phyloP scores from a whole-genome alignment of 1,140 invertebrate genomes.

The Drosophila sechellia region DNA sequence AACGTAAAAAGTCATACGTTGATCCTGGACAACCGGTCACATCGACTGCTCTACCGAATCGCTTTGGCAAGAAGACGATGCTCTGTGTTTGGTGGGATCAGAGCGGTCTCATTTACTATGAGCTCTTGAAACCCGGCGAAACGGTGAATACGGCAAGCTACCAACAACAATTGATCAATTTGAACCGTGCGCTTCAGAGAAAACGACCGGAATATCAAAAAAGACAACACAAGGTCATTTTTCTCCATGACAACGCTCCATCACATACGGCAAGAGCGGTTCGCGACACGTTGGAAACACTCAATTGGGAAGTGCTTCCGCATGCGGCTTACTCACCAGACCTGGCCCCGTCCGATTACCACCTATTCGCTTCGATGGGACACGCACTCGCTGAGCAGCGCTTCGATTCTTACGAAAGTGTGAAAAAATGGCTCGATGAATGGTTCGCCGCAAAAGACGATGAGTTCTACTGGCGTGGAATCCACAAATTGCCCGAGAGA shows the following conservation, averaged over 20 bases:
- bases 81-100: conserved; percentile 39
- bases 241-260: no score
- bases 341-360: conserved; percentile 15
- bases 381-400: conserved; percentile 9
- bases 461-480: conserved; percentile 10
- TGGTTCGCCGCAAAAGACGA: conserved; percentile 2
- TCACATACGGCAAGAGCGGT: no score
- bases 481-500: no score
- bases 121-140: conserved; percentile 52
- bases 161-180: conserved; percentile 64
- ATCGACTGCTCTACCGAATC: background rate
- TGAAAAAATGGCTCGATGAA: conserved; percentile 6
- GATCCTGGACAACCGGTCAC: background rate
- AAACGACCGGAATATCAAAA: no score
- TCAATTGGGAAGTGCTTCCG: no score
- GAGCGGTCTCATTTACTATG: conserved; percentile 37
- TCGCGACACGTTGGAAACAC: no score
- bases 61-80: conserved; percentile 11
- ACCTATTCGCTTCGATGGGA: conserved; percentile 9
- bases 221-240: no score
- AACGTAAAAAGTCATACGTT: background rate
- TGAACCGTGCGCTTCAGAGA: background rate
- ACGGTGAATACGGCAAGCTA: conserved; percentile 52
- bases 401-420: conserved; percentile 12
- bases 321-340: conserved; percentile 13